Evolutionary conservation across 2,113 vertebrate genomes (phyloP), one percentile per base, ranked within the genome.

Genomic region (Ophthalmolycus amberensis): DNA sequence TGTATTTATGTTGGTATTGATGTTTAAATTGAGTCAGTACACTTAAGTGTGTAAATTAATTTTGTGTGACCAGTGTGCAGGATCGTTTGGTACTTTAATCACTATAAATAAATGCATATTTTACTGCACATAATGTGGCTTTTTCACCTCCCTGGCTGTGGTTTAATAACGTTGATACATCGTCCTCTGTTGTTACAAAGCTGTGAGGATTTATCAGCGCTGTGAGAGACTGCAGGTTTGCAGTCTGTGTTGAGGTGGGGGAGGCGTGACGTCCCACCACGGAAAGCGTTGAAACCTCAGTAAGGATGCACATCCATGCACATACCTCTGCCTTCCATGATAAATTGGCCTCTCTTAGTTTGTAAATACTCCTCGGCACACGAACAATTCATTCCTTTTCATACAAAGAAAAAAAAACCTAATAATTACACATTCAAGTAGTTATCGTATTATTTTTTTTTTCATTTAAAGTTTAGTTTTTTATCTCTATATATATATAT

Each of bases 91-190:
- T 86, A 86, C 66, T 87, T 86, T 82, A 90, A 92, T 90, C 83
- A 89, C 63, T 85, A 88, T 85, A 70, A 95, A 94, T 94, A 94
- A 95, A 95, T 75, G 34, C 72, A 87, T 92, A 94, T 95, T 95
- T 94, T 91, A 94, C 88, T 89, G 68, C 90, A 94, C 44, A 56
- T 44, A 75, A 54, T 67, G 40, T 10, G 29, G 6, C 20, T 16
- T 27, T 46, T 56, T 40, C 34, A 15, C 44, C 27, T 34, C 15
- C 16, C n/a, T 59, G n/a, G n/a, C n/a, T n/a, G 25, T 32, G 48
- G n/a, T 54, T 70, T 42, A 58, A 74, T 74, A 58, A 42, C 63
- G 38, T 56, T 14, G 3, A 83, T 34, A 25, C 20, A 9, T 44
- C 14, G 14, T 58, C 27, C 16, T 66, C 76, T 27, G 29, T 37